Base-by-base conservation (phyloP, 2,113 vertebrate species). In the Mus musculus region DNA sequence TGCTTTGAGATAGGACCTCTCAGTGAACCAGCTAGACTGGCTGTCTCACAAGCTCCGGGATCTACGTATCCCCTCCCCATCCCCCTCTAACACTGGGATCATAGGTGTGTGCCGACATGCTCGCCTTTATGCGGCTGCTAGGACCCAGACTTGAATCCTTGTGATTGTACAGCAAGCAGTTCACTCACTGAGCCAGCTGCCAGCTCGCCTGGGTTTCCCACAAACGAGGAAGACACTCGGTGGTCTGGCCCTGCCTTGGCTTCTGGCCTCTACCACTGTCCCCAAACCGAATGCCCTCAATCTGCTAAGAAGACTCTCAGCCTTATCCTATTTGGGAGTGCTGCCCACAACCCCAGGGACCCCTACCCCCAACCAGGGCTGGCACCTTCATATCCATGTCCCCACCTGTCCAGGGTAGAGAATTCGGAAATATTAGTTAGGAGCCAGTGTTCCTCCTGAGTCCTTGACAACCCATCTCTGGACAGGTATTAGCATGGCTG, bases 381-480 rank as follows among this genome's bases (percentile, higher is more conserved):
- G 67, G 71, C 28, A 26, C n/a, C 26, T 61, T 56, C 59, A 54
- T 26, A 3, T 9, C 46, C 49, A n/a, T 24, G 71, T 56, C 63
- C n/a, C 52, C 16, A 2, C 13, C 52, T 49, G 33, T 75, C 56
- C 26, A 61, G 28, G 30, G 65, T 67, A 73, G 56, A 85, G 54
- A 22, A 19, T 63, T 13, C 59, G 24, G 49, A 63, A 46, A 5
- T 75, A n/a, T 36, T 30, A 11, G 26, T 28, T 59, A 46, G 30
- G 46, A 56, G 22, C 28, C 88, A 4, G 1, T 19, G 12, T 19
- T 3, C 0, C 10, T 16, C 52, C 77, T 69, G 65, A 56, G 73
- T 10, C 81, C 13, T 12, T 20, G 56, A 13, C 22, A 39, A 1
- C 1, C 22, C 49, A 10, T 36, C 81, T 28, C 12, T 56, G 75